Evolutionary conservation across 1,140 invertebrate genomes (phyloP).

Genomic region (Drosophila pandora): DNA sequence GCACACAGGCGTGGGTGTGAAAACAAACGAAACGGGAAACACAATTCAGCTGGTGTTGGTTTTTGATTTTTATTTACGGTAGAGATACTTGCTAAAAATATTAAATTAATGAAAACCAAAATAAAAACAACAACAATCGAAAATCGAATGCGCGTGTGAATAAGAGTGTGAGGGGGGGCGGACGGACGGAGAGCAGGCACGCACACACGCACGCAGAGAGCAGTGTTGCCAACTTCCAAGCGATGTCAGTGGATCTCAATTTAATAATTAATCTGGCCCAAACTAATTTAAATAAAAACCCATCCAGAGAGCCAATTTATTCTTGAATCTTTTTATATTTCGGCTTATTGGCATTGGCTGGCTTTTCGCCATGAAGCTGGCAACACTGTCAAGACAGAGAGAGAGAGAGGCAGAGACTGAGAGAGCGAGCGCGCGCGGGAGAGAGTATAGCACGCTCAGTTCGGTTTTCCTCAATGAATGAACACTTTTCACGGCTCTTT

Average conservation of each 20-base stretch:
- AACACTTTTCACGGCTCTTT: constrained; percentile 79
- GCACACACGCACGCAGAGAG: constrained; percentile 31
- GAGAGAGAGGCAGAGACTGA: constrained; percentile 2
- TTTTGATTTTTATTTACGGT: constrained; percentile 5
- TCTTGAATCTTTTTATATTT: constrained; percentile 7
- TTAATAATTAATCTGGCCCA: constrained; percentile 29
- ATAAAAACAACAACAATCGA: constrained; percentile 61
- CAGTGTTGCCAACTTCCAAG: constrained; percentile 35
- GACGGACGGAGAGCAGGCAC: constrained; percentile 12
- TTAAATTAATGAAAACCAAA: constrained; percentile 59
- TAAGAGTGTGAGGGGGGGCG: constrained; percentile 22
- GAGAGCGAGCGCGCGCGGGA: constrained; percentile 22
- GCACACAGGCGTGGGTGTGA: constrained; percentile 16
- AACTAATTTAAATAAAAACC: constrained; percentile 22
- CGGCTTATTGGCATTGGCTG: constrained; percentile 48
- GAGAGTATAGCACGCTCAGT: constrained; percentile 58
- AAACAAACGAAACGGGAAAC: constrained; percentile 16
- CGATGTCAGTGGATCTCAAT: constrained; percentile 9
- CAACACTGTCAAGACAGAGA: constrained; percentile 53
- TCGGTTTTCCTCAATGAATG: constrained; percentile 82
- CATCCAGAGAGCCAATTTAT: not conserved
- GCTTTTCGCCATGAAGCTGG: constrained; percentile 54
- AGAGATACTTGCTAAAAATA: constrained; percentile 44
- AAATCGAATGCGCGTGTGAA: constrained; percentile 71
- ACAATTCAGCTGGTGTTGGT: constrained; percentile 3